Conservation (phyloP, 2,797 vertebrate species). For the Fringilla coelebs region DNA sequence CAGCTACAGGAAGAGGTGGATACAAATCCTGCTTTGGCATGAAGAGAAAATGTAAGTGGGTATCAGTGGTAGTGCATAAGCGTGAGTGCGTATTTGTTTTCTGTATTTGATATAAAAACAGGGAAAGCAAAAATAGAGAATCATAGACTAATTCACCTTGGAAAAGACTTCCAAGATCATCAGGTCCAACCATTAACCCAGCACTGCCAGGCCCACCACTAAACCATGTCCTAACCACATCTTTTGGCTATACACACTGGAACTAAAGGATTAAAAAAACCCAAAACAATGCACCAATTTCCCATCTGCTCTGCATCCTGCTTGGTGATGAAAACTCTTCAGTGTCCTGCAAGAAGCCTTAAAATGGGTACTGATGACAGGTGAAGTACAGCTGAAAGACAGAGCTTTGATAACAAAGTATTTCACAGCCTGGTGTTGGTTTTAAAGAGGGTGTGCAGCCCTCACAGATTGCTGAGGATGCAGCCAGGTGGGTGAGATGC, state of each 20-base stretch:
- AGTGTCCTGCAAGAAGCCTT: neutral
- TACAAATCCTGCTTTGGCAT: neutral
- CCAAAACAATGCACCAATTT: neutral
- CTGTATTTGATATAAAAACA: neutral
- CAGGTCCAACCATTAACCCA: neutral
- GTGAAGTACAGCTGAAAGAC: neutral
- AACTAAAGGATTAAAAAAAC: neutral
- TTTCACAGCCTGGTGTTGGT: neutral
- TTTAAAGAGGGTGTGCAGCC: neutral
- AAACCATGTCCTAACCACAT: neutral
- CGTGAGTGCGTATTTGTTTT: neutral
- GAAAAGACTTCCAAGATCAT: neutral
- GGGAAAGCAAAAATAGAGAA: neutral
- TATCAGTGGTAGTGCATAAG: fast-evolving
- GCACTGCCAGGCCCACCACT: neutral
- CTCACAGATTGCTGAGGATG: neutral
- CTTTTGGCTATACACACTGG: neutral
- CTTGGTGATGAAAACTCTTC: neutral
- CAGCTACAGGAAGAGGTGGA: neutral
- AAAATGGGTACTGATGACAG: neutral
- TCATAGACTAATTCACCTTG: too few species aligned
- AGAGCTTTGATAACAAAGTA: neutral
- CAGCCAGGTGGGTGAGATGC: neutral
- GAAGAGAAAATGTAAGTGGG: neutral
- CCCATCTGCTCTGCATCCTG: neutral